A percentile compares a stretch with the other conserved stretches of the same genome.
phyloP scores from a whole-genome alignment of 2,888 invertebrate species.

The Notodonta dromedarius region DNA sequence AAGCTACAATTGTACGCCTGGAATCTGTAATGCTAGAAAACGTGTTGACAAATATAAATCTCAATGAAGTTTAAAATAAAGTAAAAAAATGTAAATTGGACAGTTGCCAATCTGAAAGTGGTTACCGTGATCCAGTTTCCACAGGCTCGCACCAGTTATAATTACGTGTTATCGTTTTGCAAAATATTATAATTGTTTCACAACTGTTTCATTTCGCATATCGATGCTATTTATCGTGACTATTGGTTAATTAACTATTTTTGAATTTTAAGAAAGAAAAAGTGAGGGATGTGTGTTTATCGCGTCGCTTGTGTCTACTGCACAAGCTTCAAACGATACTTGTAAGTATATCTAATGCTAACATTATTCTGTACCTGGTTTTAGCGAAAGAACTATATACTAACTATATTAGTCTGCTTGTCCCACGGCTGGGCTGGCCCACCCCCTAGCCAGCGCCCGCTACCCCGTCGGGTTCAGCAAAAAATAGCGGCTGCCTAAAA shows the following conservation, averaged over 20 bases:
- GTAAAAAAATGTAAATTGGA: slow-evolving; percentile 31
- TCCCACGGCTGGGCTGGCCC: slow-evolving; percentile 13
- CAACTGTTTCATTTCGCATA: neutral
- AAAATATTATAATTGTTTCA: neutral
- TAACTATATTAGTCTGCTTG: slow-evolving; percentile 37
- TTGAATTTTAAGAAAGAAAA: neutral
- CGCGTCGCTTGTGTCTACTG: slow-evolving; percentile 7
- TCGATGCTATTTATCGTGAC: neutral
- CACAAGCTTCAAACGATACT: slow-evolving; percentile 8
- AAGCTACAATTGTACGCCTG: neutral
- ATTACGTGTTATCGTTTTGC: neutral
- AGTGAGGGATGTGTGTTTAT: neutral
- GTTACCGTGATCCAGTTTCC: slow-evolving; percentile 11
- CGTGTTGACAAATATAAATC: slow-evolving; percentile 11
- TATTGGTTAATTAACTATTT: neutral
- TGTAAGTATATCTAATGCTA: slow-evolving; percentile 17
- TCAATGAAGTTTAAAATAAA: slow-evolving; percentile 14
- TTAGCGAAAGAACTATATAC: slow-evolving; percentile 33
- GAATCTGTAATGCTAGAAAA: neutral
- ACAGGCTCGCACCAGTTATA: neutral
- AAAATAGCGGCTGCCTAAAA: slow-evolving; percentile 29
- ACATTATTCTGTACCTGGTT: slow-evolving; percentile 32
- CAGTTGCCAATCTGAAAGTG: slow-evolving; percentile 22
- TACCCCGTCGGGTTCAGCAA: slow-evolving; percentile 15
- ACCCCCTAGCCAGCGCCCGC: slow-evolving; percentile 10